Percentiles rank a stretch among this genome's conserved stretches.
These are phyloP conservation scores for Drosophila picticornis DNA, from an alignment of 2,888 invertebrate species.

Conservation along the genomic window DNA sequence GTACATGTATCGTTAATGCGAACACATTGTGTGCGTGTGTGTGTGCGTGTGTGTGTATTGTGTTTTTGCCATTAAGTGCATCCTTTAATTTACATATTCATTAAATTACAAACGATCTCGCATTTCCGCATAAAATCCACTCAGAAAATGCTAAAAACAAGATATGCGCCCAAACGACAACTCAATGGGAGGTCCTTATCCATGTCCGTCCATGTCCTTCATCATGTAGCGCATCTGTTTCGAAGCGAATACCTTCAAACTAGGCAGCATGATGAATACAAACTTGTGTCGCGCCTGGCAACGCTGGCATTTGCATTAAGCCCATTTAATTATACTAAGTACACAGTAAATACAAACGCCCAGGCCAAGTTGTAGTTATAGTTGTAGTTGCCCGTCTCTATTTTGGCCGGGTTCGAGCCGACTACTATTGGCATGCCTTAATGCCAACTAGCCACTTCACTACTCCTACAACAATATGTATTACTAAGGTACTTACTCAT, in stretches of 20 bases:
- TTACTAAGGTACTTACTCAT: slow-evolving; percentile 39
- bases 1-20: slow-evolving; percentile 37
- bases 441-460: slow-evolving; percentile 43
- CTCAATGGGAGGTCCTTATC: slow-evolving; percentile 18
- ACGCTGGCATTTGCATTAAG: slow-evolving; percentile 72
- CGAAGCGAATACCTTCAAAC: slow-evolving; percentile 8
- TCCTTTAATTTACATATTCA: slow-evolving; percentile 80
- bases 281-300: slow-evolving; percentile 40
- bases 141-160: slow-evolving; percentile 41
- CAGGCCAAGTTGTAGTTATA: slow-evolving; percentile 6
- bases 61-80: slow-evolving; percentile 69
- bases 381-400: slow-evolving; percentile 61
- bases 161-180: neutral
- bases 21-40: slow-evolving; percentile 16
- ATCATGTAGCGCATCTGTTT: slow-evolving; percentile 50
- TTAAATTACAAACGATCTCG: slow-evolving; percentile 73
- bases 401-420: slow-evolving; percentile 20
- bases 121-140: slow-evolving; percentile 60
- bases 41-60: slow-evolving; percentile 19
- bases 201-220: slow-evolving; percentile 23
- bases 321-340: slow-evolving; percentile 82
- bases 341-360: slow-evolving; percentile 74
- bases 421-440: slow-evolving; percentile 46
- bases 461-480: slow-evolving; percentile 20
- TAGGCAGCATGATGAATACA: slow-evolving; percentile 66